phyloP scores from a whole-genome alignment of 1,140 invertebrate genomes.

The Subanguina moxae region DNA sequence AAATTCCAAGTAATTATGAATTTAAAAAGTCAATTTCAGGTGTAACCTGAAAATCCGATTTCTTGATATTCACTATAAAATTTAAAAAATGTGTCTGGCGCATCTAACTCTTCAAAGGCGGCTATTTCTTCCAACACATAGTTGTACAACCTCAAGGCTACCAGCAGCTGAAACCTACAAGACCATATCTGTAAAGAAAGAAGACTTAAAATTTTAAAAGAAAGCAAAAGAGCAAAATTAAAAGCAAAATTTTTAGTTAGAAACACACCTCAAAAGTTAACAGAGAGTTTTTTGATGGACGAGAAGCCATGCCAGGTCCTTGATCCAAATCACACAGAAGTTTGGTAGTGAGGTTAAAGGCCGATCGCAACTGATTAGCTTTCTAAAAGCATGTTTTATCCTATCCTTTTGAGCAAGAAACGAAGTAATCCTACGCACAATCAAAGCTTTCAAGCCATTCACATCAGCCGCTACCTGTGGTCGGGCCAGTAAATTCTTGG shows the following conservation, averaged over 20 bases:
- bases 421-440: not conserved
- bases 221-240: slow-evolving; percentile 4
- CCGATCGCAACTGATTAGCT: slow-evolving; percentile 17
- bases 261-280: slow-evolving; percentile 29
- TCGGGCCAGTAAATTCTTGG: not conserved
- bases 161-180: slow-evolving; percentile 46
- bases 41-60: slow-evolving; percentile 1
- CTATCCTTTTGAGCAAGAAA: not conserved
- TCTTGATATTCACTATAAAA: slow-evolving; percentile 25
- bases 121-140: slow-evolving; percentile 43
- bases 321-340: slow-evolving; percentile 19
- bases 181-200: slow-evolving; percentile 45
- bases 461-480: not conserved
- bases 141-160: slow-evolving; percentile 42
- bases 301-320: slow-evolving; percentile 12
- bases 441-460: not conserved
- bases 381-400: slow-evolving; percentile 14
- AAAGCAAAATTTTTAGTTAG: too few species aligned
- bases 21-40: not conserved
- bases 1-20: not conserved
- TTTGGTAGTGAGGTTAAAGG: slow-evolving; percentile 26
- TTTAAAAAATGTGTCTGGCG: slow-evolving; percentile 50
- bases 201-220: too few species aligned
- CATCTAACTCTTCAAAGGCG: slow-evolving; percentile 50
- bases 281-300: slow-evolving; percentile 22